Evolutionary conservation across 53 echinoderm and acorn worm species (phyloP), one percentile per base, ranked within the genome.

Genomic region (Crossaster papposus): DNA sequence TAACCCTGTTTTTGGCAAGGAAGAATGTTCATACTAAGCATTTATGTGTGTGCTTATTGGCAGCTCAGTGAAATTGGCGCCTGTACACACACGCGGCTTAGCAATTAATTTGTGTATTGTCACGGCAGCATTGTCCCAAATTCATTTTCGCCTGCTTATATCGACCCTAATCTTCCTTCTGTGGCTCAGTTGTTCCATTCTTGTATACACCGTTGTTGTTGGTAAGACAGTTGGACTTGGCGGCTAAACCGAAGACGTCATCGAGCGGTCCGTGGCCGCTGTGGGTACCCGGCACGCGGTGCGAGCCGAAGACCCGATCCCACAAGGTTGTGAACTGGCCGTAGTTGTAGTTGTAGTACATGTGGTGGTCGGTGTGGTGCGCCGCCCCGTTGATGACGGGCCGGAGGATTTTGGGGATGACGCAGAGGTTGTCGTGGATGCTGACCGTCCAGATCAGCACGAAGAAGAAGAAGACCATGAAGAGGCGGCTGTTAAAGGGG

Each of bases 391-490:
- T 98, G 13, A 98, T 72, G 71, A 89, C 86, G 2, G 98, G 98
- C 72, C 94, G 91, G 44, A 98, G 33, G 3, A 83, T 1, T 20
- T 90, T 89, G 8, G 98, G 98, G 2, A 98, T 90, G 33, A 92
- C 79, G 72, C 93, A 98, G 65, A 92, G 91, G 34, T 96, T 96
- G 77, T 98, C 98, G 72, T 98, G 98, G 80, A 98, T 98, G 55
- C 98, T 98, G 64, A 98, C 94, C 30, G 98, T 98, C 98, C 98
- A 98, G 77, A 94, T 79, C 75, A 96, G 96, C 58, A 98, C 96
- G 68, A 93, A 90, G 65, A 98, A 70, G 65, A 98, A 96, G 88
- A 98, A 90, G 28, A 55, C 22, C 63, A 98, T 91, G 81, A 96
- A 96, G 3, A 98, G 82, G 29, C 81, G 87, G 37, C 94, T 96